These are phyloP conservation scores for Diabrotica undecimpunctata DNA, from an alignment of 1,140 invertebrate genomes.

Conservation along the genomic window DNA sequence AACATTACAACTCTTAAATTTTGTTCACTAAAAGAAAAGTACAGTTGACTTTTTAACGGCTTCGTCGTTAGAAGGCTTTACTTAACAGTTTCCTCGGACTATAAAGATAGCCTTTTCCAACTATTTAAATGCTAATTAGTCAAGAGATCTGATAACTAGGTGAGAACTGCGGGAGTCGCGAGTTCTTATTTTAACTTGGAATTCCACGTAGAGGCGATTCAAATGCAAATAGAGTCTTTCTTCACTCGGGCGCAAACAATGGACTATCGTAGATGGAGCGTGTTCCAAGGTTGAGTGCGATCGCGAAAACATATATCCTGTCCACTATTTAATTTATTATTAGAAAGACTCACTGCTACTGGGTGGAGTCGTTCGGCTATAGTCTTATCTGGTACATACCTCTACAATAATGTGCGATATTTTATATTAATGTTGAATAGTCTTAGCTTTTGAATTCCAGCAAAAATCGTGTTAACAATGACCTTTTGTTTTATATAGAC, in stretches of 20 bases:
- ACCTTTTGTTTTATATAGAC: too few species aligned
- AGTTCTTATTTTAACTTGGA: neutral
- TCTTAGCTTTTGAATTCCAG: too few species aligned
- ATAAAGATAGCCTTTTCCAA: conserved; percentile 1
- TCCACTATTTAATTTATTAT: neutral
- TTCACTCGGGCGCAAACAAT: conserved; percentile 1
- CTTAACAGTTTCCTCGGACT: neutral
- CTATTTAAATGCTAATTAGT: conserved; percentile 29
- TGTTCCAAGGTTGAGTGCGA: neutral
- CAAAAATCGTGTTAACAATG: too few species aligned
- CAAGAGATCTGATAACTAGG: conserved; percentile 28
- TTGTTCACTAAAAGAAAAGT: too few species aligned
- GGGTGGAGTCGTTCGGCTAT: neutral
- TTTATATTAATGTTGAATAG: too few species aligned
- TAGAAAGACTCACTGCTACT: neutral
- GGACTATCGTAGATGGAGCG: neutral
- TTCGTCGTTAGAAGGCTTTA: too few species aligned
- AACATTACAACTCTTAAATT: too few species aligned
- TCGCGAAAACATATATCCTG: neutral
- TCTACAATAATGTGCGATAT: too few species aligned
- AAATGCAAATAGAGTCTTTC: conserved; percentile 9
- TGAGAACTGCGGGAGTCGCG: conserved; percentile 21
- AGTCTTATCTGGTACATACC: too few species aligned
- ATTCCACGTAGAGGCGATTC: conserved; percentile 6
- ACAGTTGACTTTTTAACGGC: too few species aligned